Base-by-base conservation (phyloP, 2,113 vertebrate species). In the Anarhynchus alexandrinus region DNA sequence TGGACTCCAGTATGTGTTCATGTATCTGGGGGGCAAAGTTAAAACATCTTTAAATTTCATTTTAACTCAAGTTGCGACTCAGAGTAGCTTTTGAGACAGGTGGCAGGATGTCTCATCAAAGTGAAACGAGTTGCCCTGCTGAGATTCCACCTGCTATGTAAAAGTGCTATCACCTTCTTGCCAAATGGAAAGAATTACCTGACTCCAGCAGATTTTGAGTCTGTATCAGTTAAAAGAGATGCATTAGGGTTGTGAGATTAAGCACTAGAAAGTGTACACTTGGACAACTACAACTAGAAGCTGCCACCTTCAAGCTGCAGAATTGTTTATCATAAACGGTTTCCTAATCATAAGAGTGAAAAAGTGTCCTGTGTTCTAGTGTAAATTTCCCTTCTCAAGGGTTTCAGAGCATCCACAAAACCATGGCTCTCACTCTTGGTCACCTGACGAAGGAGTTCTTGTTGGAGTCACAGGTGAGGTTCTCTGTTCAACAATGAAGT, bases 91-190 rank as follows among this genome's bases (percentile, higher is more conserved):
- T 73, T 71, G 84, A 82, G 84, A 76, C 84, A 94, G 89, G 84
- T 93, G 86, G 86, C 65, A 76, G 84, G 90, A 87, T 79, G 73
- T 71, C 58, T 97, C 65, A 82, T 83, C 59, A 70, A 88, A 94
- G 69, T 30, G 65, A 77, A 94, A 87, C 86, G 80, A 81, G 38
- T 54, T 51, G 49, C 16, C 90, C 86, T 76, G 89, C 95, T 89
- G 95, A 93, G 89, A 71, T 82, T 82, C 93, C 93, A 94, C 89
- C 95, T 96, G 95, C 87, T 82, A 55, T 13, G 12, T 40, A 22
- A 19, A 89, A 84, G 77, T 27, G 32, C 71, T 25, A 14, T 36
- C 40, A 55, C n/a, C 26, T 38, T 84, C 64, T 62, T 86, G 83
- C 77, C 94, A 88, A 88, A 49, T 4, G 14, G 74, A 36, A 76